phyloP scores from a whole-genome alignment of 2,113 vertebrate genomes.

The Pseudorasbora parva region DNA sequence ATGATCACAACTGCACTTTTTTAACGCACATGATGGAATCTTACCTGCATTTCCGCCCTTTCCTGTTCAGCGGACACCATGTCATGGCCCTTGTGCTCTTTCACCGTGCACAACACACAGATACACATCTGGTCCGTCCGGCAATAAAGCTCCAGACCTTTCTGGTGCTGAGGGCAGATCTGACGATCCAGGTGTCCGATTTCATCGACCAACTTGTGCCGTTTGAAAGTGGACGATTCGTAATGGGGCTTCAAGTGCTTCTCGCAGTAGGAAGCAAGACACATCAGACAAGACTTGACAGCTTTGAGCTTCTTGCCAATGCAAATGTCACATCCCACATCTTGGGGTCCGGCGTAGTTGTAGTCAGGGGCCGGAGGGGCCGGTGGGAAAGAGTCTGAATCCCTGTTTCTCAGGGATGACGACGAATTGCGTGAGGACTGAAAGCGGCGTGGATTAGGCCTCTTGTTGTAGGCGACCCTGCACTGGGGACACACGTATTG shows the following conservation, averaged over 20 bases:
- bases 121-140: conserved; percentile 71
- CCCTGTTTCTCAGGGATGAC: conserved; percentile 52
- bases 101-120: conserved; percentile 80
- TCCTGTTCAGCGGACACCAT: conserved; percentile 82
- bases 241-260: conserved; percentile 88
- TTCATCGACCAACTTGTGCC: conserved; percentile 88
- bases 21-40: neutral
- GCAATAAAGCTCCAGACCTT: conserved; percentile 82
- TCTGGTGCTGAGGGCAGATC: conserved; percentile 81
- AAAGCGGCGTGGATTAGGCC: conserved; percentile 72
- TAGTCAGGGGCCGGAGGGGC: conserved; percentile 78
- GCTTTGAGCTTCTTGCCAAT: conserved; percentile 82
- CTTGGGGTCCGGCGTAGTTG: conserved; percentile 75
- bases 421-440: conserved; percentile 63
- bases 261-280: conserved; percentile 90
- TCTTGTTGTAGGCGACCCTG: conserved; percentile 77
- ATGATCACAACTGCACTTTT: neutral
- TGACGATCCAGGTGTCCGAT: conserved; percentile 70
- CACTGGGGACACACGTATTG: conserved; percentile 76
- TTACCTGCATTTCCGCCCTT: conserved; percentile 74
- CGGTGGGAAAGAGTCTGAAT: conserved; percentile 68
- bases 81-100: conserved; percentile 83
- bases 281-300: conserved; percentile 87
- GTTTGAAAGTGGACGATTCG: conserved; percentile 84
- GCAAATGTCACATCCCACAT: conserved; percentile 83